Evolutionary conservation across 2,113 vertebrate species (phyloP), one percentile per base, ranked within the genome.

Genomic region (Dolichotis patagonum): DNA sequence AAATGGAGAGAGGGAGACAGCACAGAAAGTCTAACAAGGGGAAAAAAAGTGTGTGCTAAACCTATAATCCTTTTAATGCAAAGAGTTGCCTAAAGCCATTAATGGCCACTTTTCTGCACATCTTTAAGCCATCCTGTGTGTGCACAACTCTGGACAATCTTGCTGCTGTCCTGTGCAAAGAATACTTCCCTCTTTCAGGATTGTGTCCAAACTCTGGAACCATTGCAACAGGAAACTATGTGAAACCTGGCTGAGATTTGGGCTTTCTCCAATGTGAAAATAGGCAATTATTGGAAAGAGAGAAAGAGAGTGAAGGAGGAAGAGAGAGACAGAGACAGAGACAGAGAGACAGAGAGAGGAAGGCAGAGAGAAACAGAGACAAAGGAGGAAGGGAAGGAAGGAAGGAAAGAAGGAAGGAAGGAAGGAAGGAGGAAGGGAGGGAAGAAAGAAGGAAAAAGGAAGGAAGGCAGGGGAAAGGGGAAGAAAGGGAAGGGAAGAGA

Each of bases 11-110:
- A 46, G 58, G 16, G 38, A 86, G 20, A 90, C 11, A 62, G 26
- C 93, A 91, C 28, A 71, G n/a, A 88, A 87, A 87, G 16, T 84
- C 41, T 3, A 65, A 38, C 52, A 60, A 41, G 88, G 46, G 80
- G 88, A 43, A 17, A 43, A 17, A 67, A 92, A 30, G 22, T 38
- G 24, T 30, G 26, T n/a, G 49, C 49, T 65, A 73, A 92, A 83
- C 60, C 60, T 54, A 24, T 82, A 56, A 87, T 41, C 38, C 24
- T 85, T 92, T 65, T 30, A 35, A 46, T 32, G 38, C 41, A 73
- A 86, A 63, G 35, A 88, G 10, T 82, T 93, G 52, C 41, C 49
- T 94, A 22, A 77, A 62, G 19, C 0, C 43, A 84, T 41, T 46
- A 32, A 75, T 26, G 38, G 20, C 3, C 54, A 32, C 30, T 16